Evolutionary conservation across 2,888 invertebrate genomes (phyloP).

Genomic region (Labia minor): DNA sequence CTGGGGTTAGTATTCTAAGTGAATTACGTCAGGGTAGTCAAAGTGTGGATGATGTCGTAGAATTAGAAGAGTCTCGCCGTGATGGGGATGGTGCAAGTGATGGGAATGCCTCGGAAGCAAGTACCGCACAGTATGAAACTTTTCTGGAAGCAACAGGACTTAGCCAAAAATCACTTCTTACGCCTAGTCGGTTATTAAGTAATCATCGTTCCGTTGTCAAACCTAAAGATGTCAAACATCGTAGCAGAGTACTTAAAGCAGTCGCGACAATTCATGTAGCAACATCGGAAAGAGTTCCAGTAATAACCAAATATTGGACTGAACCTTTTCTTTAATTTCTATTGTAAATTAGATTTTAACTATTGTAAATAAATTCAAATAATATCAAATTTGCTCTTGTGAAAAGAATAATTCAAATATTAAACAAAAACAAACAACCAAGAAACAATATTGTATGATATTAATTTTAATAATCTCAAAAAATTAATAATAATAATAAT

Average conservation of each 20-base stretch:
- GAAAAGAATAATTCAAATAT: too few species aligned
- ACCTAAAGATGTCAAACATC: constrained; percentile 66
- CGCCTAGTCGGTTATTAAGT: constrained; percentile 54
- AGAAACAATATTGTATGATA: too few species aligned
- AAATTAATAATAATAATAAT: too few species aligned
- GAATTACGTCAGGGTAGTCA: constrained; percentile 25
- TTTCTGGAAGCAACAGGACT: constrained; percentile 69
- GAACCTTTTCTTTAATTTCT: constrained; percentile 39
- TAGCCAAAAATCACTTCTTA: constrained; percentile 66
- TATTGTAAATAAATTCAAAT: too few species aligned
- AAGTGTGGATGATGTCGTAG: constrained; percentile 23
- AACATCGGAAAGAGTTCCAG: constrained; percentile 28
- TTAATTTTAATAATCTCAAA: too few species aligned
- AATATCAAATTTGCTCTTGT: too few species aligned
- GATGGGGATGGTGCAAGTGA: constrained; percentile 28
- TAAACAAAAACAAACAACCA: too few species aligned
- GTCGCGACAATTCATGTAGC: constrained; percentile 37
- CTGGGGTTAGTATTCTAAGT: constrained; percentile 25
- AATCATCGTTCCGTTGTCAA: constrained; percentile 67
- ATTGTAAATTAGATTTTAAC: constrained; percentile 18
- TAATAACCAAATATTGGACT: constrained; percentile 37
- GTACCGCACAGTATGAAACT: constrained; percentile 47
- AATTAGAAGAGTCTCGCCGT: constrained; percentile 29
- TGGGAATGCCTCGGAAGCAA: constrained; percentile 38
- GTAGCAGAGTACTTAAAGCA: constrained; percentile 53